A percentile compares a stretch with the other conserved stretches of the same genome.
These are phyloP conservation scores for Eriosoma lanigerum DNA, from an alignment of 1,140 invertebrate genomes.

Conservation along the genomic window DNA sequence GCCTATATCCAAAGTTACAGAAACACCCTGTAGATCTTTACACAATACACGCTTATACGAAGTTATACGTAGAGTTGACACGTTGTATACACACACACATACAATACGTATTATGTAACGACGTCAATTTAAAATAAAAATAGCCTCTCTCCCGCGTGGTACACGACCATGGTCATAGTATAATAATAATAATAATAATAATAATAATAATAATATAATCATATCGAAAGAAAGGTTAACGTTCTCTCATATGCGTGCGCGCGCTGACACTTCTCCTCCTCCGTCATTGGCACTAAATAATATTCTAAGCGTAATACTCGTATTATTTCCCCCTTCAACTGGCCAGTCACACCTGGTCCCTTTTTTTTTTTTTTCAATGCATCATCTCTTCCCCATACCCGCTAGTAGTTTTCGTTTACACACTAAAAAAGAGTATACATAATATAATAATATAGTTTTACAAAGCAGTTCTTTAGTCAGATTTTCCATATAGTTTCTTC, in stretches of 20 bases:
- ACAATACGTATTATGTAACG: conserved; percentile 12
- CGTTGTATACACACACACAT: not conserved
- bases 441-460: too few species aligned
- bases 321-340: not conserved
- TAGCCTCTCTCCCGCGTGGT: conserved; percentile 3
- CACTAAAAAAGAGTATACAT: too few species aligned
- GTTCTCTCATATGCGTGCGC: not conserved
- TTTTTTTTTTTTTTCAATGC: conserved; percentile 22
- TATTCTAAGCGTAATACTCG: too few species aligned
- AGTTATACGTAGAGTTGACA: too few species aligned
- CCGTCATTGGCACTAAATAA: not conserved
- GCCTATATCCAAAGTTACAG: too few species aligned
- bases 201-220: conserved; percentile 4
- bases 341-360: conserved; percentile 27
- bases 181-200: not conserved
- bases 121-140: not conserved
- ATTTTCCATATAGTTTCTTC: too few species aligned
- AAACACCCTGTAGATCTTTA: too few species aligned
- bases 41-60: too few species aligned
- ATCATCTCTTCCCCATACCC: not conserved
- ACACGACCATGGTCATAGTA: not conserved
- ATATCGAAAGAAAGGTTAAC: conserved; percentile 8
- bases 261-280: not conserved
- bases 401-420: not conserved
- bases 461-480: too few species aligned